These are phyloP conservation scores for Sorex fumeus DNA, from an alignment of 2,113 vertebrate genomes.

Conservation along the genomic window DNA sequence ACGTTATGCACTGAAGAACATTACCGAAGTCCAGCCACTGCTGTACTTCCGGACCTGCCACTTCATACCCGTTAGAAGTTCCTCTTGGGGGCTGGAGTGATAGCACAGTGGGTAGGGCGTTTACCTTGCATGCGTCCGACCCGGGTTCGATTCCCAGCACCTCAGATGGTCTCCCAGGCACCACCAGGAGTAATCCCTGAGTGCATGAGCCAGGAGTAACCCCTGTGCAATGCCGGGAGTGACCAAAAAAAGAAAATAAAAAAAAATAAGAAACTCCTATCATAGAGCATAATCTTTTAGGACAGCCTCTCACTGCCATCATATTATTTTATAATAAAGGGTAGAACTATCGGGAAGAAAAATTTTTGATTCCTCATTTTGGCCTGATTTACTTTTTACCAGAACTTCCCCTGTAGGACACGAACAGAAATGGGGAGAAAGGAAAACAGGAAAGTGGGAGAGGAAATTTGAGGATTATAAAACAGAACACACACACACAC, in stretches of 20 bases:
- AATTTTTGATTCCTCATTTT: background rate
- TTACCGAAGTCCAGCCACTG: background rate
- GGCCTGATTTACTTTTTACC: background rate
- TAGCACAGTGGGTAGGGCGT: too few species aligned
- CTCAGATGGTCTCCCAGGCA: too few species aligned
- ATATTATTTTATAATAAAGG: conserved; percentile 25
- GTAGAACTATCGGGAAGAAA: background rate
- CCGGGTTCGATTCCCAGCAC: too few species aligned
- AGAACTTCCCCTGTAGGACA: background rate
- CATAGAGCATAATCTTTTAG: background rate
- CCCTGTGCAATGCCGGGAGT: too few species aligned
- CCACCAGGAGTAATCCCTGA: too few species aligned
- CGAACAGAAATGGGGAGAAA: background rate
- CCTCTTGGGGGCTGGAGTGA: background rate
- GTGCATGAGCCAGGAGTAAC: too few species aligned
- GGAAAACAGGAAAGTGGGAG: background rate
- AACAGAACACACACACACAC: background rate
- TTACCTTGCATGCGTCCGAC: too few species aligned
- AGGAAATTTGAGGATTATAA: background rate
- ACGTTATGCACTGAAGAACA: background rate
- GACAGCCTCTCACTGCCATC: background rate
- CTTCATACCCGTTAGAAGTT: background rate
- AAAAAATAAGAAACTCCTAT: too few species aligned
- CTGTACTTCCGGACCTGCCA: background rate
- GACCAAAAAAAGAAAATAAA: too few species aligned